These are phyloP conservation scores for Orthosia cruda DNA, from an alignment of 2,888 invertebrate species.

Conservation along the genomic window DNA sequence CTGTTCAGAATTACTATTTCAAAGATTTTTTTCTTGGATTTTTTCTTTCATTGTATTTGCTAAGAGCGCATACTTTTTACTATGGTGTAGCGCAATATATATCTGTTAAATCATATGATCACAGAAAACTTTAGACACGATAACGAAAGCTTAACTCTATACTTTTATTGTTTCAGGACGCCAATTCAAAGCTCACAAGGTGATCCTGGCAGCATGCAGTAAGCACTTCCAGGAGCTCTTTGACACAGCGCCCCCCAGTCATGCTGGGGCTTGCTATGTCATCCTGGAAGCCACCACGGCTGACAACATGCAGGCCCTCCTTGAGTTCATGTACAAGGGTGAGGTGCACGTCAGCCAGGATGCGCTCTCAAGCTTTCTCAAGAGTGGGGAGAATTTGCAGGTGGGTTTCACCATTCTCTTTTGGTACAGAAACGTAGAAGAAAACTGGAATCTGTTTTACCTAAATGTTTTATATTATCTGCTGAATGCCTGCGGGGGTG, in stretches of 20 bases:
- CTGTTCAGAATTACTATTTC: background rate
- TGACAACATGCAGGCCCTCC: conserved; percentile 97
- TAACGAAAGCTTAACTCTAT: background rate
- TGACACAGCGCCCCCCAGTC: conserved; percentile 96
- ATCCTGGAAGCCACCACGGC: conserved; percentile 97
- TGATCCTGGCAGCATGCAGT: conserved; percentile 98
- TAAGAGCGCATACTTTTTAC: too few species aligned
- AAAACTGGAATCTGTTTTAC: background rate
- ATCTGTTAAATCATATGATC: too few species aligned
- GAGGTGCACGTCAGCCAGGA: conserved; percentile 98
- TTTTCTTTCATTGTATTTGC: background rate
- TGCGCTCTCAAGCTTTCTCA: conserved; percentile 97
- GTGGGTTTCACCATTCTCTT: conserved; percentile 82
- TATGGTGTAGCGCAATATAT: too few species aligned
- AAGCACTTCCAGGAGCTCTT: conserved; percentile 98
- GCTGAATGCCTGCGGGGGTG: background rate
- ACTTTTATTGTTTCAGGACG: conserved; percentile 92
- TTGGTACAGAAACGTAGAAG: background rate
- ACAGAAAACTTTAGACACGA: too few species aligned
- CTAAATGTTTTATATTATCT: background rate
- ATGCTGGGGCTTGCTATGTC: conserved; percentile 95
- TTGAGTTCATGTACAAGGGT: conserved; percentile 98
- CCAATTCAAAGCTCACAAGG: conserved; percentile 97
- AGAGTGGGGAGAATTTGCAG: conserved; percentile 97
- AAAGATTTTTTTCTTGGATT: background rate